Percentiles rank a stretch among this genome's conserved stretches.
Conservation (phyloP, 2,797 vertebrate species). For the Enteromius radiatus region DNA sequence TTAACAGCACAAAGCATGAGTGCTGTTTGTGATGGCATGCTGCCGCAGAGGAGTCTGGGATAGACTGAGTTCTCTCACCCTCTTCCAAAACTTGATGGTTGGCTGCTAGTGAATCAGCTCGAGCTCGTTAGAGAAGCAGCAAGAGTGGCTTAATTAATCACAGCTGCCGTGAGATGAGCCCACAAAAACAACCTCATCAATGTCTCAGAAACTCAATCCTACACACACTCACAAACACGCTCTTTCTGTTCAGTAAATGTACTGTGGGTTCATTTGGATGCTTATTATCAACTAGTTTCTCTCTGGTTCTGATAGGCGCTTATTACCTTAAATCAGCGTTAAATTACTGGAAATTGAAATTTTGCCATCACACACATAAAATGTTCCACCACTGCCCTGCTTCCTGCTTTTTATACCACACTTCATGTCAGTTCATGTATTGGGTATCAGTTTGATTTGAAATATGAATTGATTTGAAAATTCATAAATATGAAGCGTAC, state of each 20-base stretch:
- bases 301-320: not conserved
- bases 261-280: conserved; percentile 39
- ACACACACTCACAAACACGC: conserved; percentile 49
- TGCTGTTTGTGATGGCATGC: conserved; percentile 25
- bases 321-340: conserved; percentile 9
- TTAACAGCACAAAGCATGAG: conserved; percentile 19
- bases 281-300: conserved; percentile 18
- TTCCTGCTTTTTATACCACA: not conserved
- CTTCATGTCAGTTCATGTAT: not conserved
- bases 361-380: not conserved
- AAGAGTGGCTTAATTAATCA: conserved; percentile 77
- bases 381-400: conserved; percentile 1
- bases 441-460: not conserved
- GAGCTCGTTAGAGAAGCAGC: conserved; percentile 77
- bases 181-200: conserved; percentile 63
- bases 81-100: conserved; percentile 79
- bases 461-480: too few species aligned
- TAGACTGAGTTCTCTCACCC: conserved; percentile 20
- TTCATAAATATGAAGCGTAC: not conserved
- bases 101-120: conserved; percentile 79
- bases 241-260: conserved; percentile 32
- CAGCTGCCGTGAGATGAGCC: conserved; percentile 76
- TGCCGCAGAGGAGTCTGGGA: conserved; percentile 17
- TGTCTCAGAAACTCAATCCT: conserved; percentile 58
- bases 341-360: conserved; percentile 34